Evolutionary conservation across 2,888 invertebrate genomes (phyloP).

Genomic region (Gandaritis pyraliata): DNA sequence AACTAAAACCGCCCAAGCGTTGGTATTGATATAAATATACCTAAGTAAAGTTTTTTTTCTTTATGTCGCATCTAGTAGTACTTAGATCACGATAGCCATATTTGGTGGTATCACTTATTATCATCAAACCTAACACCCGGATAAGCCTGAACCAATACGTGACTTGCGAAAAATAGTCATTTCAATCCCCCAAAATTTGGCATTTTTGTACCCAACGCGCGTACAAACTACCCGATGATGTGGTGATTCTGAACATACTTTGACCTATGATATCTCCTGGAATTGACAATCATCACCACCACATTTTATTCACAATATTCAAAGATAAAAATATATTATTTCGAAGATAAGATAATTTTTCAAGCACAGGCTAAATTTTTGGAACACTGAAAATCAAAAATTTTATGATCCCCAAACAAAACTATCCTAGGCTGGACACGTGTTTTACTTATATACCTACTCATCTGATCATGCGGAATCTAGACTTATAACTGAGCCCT

Average conservation of each 20-base stretch:
- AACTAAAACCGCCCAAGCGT: too few species aligned
- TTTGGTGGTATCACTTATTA: constrained; percentile 80
- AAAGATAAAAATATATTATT: too few species aligned
- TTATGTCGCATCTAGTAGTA: constrained; percentile 49
- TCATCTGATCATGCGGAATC: too few species aligned
- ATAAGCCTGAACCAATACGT: constrained; percentile 78
- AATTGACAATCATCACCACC: not conserved
- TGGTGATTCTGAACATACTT: constrained; percentile 31
- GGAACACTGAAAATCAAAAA: too few species aligned
- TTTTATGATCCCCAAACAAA: too few species aligned
- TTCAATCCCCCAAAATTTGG: constrained; percentile 57
- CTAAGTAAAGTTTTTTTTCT: not conserved
- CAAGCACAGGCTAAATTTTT: too few species aligned
- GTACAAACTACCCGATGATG: constrained; percentile 35
- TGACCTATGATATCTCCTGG: constrained; percentile 6
- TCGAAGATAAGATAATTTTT: too few species aligned
- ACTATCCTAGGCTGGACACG: too few species aligned
- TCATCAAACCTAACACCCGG: constrained; percentile 78
- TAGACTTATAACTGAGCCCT: too few species aligned
- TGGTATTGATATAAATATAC: too few species aligned
- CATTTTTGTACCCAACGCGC: constrained; percentile 58
- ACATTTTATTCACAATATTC: not conserved
- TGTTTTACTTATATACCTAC: too few species aligned
- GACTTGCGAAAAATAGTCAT: constrained; percentile 80
- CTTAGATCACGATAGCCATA: constrained; percentile 53